Evolutionary conservation across 2,113 vertebrate species (phyloP).

Genomic region (Oncorhynchus keta): DNA sequence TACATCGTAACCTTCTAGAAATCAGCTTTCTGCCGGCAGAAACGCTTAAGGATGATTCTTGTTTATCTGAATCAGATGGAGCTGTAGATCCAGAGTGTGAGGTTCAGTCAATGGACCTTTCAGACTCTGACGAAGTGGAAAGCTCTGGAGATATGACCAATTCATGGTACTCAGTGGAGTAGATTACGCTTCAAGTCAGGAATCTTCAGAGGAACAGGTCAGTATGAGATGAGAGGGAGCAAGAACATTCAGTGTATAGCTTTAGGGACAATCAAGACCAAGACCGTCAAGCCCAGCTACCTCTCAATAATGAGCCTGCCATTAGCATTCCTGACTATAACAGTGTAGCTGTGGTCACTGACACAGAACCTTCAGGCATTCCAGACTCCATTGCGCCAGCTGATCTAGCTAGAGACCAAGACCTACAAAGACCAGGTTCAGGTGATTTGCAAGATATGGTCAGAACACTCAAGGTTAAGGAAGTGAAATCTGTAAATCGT

Average conservation of each 20-base stretch:
- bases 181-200: conserved; percentile 4
- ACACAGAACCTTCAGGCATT: no score
- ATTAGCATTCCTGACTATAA: no score
- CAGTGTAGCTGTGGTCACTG: no score
- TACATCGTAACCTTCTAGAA: conserved; percentile 14
- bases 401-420: not conserved
- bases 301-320: no score
- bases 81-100: not conserved
- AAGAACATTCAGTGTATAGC: not conserved
- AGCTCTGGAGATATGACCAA: not conserved
- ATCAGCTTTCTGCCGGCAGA: conserved; percentile 11
- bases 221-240: not conserved
- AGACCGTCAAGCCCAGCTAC: no score
- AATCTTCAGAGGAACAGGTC: not conserved
- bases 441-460: not conserved
- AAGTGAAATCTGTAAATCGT: not conserved
- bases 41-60: not conserved
- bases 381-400: no score
- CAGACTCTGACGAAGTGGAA: not conserved
- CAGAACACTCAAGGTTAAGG: not conserved
- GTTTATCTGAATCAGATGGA: not conserved
- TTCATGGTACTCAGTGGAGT: conserved; percentile 11
- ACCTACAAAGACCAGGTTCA: not conserved
- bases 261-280: no score
- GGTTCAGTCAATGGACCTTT: not conserved